phyloP scores from a whole-genome alignment of 1,140 invertebrate genomes.

The Brachionus angularis region DNA sequence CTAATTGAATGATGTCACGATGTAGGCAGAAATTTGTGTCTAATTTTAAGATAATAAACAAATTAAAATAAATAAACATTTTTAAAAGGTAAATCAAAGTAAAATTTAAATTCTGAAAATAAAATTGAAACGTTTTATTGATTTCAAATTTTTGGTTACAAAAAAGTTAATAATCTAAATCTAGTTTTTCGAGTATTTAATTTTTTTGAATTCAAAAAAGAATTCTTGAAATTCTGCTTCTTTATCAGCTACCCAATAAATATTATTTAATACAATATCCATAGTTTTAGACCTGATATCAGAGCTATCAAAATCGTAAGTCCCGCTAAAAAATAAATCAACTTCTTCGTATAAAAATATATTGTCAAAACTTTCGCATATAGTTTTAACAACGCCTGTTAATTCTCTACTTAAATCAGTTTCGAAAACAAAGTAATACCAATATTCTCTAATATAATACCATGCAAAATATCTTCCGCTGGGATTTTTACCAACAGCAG shows the following conservation, averaged over 20 bases:
- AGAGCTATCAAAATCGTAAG: neutral
- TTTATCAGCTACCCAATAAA: slow-evolving; percentile 35
- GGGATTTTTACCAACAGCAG: slow-evolving; percentile 12
- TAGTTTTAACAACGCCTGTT: neutral
- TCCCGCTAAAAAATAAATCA: slow-evolving; percentile 9
- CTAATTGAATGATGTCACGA: too few species aligned
- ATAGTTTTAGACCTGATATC: neutral
- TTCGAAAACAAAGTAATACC: slow-evolving; percentile 8
- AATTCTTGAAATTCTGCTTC: slow-evolving; percentile 19
- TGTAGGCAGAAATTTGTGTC: too few species aligned
- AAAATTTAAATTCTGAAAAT: too few species aligned
- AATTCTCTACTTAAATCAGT: neutral
- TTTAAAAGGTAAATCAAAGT: too few species aligned
- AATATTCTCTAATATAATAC: slow-evolving; percentile 33
- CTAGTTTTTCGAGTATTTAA: neutral
- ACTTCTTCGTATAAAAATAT: slow-evolving; percentile 16
- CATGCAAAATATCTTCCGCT: slow-evolving; percentile 34
- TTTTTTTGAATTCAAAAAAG: slow-evolving; percentile 2
- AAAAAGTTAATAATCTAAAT: too few species aligned
- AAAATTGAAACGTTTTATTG: too few species aligned
- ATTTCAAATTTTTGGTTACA: too few species aligned
- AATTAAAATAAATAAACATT: too few species aligned
- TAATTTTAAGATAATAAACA: too few species aligned
- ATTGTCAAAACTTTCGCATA: slow-evolving; percentile 31
- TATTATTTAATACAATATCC: slow-evolving; percentile 22